Evolutionary conservation across 2,113 vertebrate genomes (phyloP).

Genomic region (Toxostoma redivivum): DNA sequence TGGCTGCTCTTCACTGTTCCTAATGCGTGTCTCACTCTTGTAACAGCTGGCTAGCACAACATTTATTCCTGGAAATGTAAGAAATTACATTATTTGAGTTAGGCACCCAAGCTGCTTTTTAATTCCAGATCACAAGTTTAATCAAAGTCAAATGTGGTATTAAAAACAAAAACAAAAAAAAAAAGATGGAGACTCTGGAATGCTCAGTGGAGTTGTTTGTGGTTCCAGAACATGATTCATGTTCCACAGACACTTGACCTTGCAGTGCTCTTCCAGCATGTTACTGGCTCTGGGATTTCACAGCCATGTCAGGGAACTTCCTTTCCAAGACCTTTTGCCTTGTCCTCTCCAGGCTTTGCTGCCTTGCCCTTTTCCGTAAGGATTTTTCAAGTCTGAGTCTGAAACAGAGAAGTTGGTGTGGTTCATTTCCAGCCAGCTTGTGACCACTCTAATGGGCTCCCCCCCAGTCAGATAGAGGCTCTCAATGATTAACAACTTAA

Average conservation of each 20-base stretch:
- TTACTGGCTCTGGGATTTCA: slow-evolving; percentile 51
- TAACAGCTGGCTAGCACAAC: not conserved
- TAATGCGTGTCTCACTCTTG: not conserved
- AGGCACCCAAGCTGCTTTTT: not conserved
- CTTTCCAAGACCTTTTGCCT: slow-evolving; percentile 61
- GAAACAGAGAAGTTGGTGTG: slow-evolving; percentile 11
- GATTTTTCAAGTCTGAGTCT: slow-evolving; percentile 85
- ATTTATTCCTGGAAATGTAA: not conserved
- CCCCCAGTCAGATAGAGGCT: not conserved
- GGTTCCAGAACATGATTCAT: not conserved
- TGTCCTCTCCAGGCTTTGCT: slow-evolving; percentile 45
- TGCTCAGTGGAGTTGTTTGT: not conserved
- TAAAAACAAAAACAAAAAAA: not conserved
- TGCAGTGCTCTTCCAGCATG: not conserved
- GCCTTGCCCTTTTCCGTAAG: slow-evolving; percentile 59
- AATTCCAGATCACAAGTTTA: not conserved
- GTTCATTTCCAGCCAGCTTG: not conserved
- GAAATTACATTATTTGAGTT: not conserved
- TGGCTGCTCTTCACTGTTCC: not conserved
- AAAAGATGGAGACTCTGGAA: not conserved
- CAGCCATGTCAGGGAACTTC: slow-evolving; percentile 76
- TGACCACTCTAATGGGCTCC: not conserved
- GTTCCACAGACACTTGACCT: not conserved
- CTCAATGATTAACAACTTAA: not conserved
- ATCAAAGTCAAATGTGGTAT: not conserved